Evolutionary conservation across 1,140 invertebrate species (phyloP).

Genomic region (Bathynomus jamesi): DNA sequence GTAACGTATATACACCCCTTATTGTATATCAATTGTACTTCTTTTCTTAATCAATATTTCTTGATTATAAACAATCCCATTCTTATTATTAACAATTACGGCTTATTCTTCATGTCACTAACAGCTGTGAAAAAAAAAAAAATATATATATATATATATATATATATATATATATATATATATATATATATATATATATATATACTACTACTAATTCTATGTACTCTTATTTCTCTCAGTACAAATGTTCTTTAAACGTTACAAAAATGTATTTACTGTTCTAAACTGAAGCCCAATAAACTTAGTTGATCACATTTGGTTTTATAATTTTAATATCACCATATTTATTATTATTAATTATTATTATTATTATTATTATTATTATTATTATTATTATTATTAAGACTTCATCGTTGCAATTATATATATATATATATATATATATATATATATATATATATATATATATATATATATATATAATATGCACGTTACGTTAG

Average conservation of each 20-base stretch:
- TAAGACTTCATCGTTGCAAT: too few relatives aligned
- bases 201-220: not conserved
- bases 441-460: too few relatives aligned
- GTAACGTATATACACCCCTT: too few relatives aligned
- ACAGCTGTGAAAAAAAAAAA: not conserved
- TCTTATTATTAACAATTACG: too few relatives aligned
- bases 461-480: too few relatives aligned
- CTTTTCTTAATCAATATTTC: too few relatives aligned
- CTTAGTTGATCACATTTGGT: not conserved
- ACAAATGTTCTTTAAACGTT: not conserved
- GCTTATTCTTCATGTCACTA: too few relatives aligned
- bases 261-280: not conserved
- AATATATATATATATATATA: conserved; percentile 1
- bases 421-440: too few relatives aligned
- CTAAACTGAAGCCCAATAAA: not conserved
- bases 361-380: conserved; percentile 3
- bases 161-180: conserved; percentile 4
- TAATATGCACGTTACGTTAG: too few relatives aligned
- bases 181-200: conserved; percentile 4
- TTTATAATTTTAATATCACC: conserved; percentile 1
- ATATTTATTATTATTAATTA: not conserved
- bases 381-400: conserved; percentile 1
- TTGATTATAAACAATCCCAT: too few relatives aligned
- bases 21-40: too few relatives aligned
- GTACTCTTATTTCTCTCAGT: not conserved